These are phyloP conservation scores for Seira ritae DNA, from an alignment of 2,888 invertebrate genomes.

Conservation along the genomic window DNA sequence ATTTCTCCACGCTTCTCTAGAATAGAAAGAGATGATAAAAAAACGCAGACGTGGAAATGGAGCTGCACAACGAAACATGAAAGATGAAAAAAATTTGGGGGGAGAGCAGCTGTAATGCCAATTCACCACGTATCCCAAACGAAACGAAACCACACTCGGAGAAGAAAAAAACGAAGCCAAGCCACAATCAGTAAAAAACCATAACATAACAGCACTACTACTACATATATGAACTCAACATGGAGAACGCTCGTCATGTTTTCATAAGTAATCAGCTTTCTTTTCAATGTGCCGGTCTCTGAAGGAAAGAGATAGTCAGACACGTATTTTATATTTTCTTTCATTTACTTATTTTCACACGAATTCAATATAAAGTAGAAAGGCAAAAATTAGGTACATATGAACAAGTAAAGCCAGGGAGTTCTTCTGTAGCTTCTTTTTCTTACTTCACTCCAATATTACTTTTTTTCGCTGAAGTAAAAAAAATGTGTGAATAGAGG, in stretches of 20 bases:
- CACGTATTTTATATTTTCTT: conserved; percentile 16
- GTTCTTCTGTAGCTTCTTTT: neutral
- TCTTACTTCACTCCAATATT: neutral
- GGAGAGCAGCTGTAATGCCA: neutral
- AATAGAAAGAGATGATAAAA: neutral
- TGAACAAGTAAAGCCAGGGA: neutral
- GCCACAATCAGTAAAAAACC: neutral
- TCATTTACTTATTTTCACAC: conserved; percentile 16
- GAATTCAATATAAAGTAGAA: conserved; percentile 6
- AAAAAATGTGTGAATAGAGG: conserved; percentile 31
- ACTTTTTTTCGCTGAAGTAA: conserved; percentile 9
- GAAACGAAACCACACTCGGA: neutral
- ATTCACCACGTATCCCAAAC: neutral
- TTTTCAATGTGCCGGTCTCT: conserved; percentile 14
- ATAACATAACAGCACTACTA: neutral
- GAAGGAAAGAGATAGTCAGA: conserved; percentile 16
- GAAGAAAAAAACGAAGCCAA: too few relatives aligned
- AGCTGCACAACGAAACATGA: neutral
- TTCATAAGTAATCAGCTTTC: conserved; percentile 16
- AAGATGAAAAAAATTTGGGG: conserved; percentile 9
- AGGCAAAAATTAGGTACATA: neutral
- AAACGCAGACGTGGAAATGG: conserved; percentile 2
- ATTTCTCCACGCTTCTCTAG: neutral
- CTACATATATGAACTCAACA: neutral
- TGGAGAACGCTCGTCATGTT: conserved; percentile 9